phyloP scores from a whole-genome alignment of 2,113 vertebrate species.

The Eira barbara region DNA sequence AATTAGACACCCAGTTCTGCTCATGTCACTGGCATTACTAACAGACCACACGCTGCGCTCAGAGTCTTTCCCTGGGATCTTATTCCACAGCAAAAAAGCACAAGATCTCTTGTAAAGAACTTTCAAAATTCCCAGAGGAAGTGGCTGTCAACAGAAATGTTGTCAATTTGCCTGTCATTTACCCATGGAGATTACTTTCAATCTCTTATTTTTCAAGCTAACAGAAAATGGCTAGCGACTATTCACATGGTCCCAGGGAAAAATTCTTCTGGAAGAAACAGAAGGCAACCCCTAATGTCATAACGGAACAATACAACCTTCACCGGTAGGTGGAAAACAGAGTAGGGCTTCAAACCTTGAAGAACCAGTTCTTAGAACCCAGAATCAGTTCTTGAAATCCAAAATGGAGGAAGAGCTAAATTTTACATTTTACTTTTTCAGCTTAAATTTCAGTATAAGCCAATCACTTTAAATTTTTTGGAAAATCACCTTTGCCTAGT shows the following conservation, averaged over 20 bases:
- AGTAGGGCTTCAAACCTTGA: not conserved
- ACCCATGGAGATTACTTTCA: not conserved
- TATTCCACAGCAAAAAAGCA: not conserved
- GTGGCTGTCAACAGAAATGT: not conserved
- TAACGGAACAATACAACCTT: not conserved
- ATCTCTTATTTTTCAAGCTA: not conserved
- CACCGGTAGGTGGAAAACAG: not conserved
- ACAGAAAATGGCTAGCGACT: not conserved
- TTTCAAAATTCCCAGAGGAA: not conserved
- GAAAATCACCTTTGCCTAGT: not conserved
- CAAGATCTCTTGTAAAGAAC: not conserved
- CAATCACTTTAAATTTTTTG: not conserved
- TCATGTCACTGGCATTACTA: not conserved
- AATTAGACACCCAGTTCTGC: not conserved
- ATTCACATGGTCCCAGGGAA: not conserved
- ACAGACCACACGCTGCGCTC: too few relatives aligned
- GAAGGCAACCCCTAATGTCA: not conserved
- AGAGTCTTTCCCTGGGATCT: not conserved
- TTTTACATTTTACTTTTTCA: not conserved
- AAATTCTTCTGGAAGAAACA: not conserved
- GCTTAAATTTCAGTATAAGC: not conserved
- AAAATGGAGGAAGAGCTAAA: not conserved
- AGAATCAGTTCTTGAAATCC: not conserved
- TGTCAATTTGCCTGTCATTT: not conserved
- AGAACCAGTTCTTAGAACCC: not conserved